Evolutionary conservation across 1,140 invertebrate species (phyloP), one percentile per base, ranked within the genome.

Genomic region (Pogonognathellus flavescens): DNA sequence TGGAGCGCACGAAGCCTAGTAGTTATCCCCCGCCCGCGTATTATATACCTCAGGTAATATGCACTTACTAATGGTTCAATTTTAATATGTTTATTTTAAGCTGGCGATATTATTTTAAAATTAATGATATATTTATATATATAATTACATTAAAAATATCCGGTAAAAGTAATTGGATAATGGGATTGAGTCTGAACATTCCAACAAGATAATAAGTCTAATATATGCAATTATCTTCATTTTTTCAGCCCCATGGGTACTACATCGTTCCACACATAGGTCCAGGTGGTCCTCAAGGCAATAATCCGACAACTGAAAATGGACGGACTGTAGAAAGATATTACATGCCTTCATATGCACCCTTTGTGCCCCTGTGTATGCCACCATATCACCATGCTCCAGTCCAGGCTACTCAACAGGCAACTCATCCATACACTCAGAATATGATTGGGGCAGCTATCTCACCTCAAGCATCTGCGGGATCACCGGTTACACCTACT

Each of bases 341-440:
- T 52, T 16, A 7, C 49, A 7, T 52, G n/a, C 20, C 59, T 3
- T 25, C 6, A 41, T 10, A 20, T 60, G 13, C 62, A 13, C 16
- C 62, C 41, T 31, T 49, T 76, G 49, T 76, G 8, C 25, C 41
- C 70, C 13, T 41, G 31, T 76, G 31, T 41, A 53, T 62, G 7
- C 20, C 72, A 22, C 83, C 49, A 53, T 52, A 22, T 52, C 83
- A 70, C 52, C 60, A 22, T 18, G 8, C 49, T 14, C 70, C 25
- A n/a, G 50, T 84, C n/a, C 57, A 16, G 41, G 50, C 14, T 22
- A 53, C 41, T 59, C 84, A 85, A 62, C 84, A 80, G 59, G 25
- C 55, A 16, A 52, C 80, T 57, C 80, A 81, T 81, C 70, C 84
- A 22, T 55, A 52, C 60, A 25, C 84, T 80, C 84, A 52, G 31